A percentile compares a stretch with the other conserved stretches of the same genome.
phyloP scores from a whole-genome alignment of 2,797 vertebrate genomes.

The Sebastes matsubarae region DNA sequence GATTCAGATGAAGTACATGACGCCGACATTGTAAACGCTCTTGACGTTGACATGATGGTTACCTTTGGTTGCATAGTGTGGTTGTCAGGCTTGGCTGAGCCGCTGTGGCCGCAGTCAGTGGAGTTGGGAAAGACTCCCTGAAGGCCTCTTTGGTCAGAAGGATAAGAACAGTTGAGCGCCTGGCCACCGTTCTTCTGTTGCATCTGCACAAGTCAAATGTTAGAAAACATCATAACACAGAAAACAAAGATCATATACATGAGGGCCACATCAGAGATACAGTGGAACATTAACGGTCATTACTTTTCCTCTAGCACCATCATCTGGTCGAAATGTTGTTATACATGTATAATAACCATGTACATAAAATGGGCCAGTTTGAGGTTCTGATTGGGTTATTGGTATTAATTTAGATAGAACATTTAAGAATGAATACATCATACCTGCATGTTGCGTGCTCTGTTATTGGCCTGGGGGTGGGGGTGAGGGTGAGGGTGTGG shows the following conservation, averaged over 20 bases:
- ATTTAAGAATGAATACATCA: neutral
- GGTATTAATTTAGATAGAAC: neutral
- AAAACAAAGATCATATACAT: neutral
- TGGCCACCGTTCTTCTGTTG: conserved; percentile 73
- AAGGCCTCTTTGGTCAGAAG: conserved; percentile 78
- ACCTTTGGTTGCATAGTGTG: conserved; percentile 80
- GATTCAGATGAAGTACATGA: conserved; percentile 14
- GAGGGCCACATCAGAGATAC: neutral
- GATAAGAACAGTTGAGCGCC: conserved; percentile 70
- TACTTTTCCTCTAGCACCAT: too few relatives aligned
- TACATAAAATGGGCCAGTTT: neutral
- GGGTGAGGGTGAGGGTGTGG: conserved; percentile 64
- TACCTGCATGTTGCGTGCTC: conserved; percentile 87
- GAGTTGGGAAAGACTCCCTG: conserved; percentile 76
- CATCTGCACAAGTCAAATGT: conserved; percentile 49
- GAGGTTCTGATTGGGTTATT: neutral
- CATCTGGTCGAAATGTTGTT: too few relatives aligned
- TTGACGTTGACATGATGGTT: neutral
- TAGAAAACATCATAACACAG: neutral
- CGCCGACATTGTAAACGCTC: neutral
- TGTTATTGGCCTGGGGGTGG: conserved; percentile 69
- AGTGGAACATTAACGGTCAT: too few relatives aligned
- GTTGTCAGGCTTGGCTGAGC: conserved; percentile 76
- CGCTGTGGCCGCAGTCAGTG: conserved; percentile 69
- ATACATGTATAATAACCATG: neutral